phyloP scores from a whole-genome alignment of 1,140 invertebrate species.

The Antheraea pernyi region DNA sequence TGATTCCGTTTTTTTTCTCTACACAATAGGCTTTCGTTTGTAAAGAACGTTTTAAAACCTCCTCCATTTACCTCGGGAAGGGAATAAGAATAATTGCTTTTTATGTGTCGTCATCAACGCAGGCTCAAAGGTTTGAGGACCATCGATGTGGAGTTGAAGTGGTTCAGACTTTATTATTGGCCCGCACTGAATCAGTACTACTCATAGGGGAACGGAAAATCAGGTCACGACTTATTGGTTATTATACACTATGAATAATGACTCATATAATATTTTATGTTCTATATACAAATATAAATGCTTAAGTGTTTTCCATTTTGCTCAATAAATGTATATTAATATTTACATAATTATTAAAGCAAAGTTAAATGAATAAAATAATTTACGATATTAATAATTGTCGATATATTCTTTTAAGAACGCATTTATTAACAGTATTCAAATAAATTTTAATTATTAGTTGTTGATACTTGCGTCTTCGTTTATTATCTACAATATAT shows the following conservation, averaged over 20 bases:
- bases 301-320: not conserved
- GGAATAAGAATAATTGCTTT: constrained; percentile 72
- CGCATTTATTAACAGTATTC: too few species aligned
- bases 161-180: constrained; percentile 74
- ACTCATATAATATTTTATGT: not conserved
- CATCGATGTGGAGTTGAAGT: constrained; percentile 54
- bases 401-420: too few species aligned
- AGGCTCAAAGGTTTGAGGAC: constrained; percentile 59
- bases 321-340: not conserved
- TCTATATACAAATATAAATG: not conserved
- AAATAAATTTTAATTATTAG: too few species aligned
- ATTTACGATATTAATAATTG: too few species aligned
- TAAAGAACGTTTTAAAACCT: constrained; percentile 33
- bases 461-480: too few species aligned
- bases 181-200: constrained; percentile 41
- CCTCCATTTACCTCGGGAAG: constrained; percentile 50
- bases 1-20: not conserved
- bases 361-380: too few species aligned
- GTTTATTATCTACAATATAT: too few species aligned
- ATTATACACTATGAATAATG: not conserved
- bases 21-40: constrained; percentile 6
- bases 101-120: constrained; percentile 59
- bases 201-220: constrained; percentile 50
- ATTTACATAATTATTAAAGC: not conserved
- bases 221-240: constrained; percentile 60